Evolutionary conservation across 2,888 invertebrate species (phyloP).

Genomic region (Noctua janthina): DNA sequence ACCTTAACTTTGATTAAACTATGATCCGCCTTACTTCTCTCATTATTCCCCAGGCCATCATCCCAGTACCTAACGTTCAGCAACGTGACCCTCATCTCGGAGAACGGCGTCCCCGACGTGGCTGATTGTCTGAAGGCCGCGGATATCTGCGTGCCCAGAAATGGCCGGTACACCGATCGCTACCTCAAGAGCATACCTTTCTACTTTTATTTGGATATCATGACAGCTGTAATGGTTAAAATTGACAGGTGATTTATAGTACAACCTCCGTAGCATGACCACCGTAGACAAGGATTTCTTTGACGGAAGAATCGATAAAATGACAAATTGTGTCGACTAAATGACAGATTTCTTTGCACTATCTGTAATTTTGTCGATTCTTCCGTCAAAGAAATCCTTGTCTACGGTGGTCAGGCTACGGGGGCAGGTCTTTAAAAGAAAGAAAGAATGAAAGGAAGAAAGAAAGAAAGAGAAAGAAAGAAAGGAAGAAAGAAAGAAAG

Average conservation of each 20-base stretch:
- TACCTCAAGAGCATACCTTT: conserved; percentile 91
- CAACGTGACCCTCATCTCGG: conserved; percentile 93
- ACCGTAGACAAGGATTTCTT: no score
- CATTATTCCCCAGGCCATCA: conserved; percentile 75
- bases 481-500: no score
- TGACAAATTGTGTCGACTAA: no score
- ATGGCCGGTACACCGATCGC: conserved; percentile 88
- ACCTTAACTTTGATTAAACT: not conserved
- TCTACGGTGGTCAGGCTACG: no score
- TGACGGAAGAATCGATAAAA: no score
- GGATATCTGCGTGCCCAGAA: conserved; percentile 88
- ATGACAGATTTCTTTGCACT: no score
- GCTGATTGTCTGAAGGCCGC: conserved; percentile 82
- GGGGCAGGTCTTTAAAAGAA: not conserved
- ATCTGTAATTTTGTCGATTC: no score
- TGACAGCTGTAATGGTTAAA: conserved; percentile 89
- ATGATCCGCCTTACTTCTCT: not conserved
- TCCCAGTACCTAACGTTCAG: conserved; percentile 91
- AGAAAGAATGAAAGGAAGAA: no score
- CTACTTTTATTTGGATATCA: conserved; percentile 92
- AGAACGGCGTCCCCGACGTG: conserved; percentile 90
- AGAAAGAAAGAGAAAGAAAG: no score
- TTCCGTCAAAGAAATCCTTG: no score
- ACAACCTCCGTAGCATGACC: no score
- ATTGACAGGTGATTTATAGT: conserved; percentile 88